phyloP scores from a whole-genome alignment of 2,113 vertebrate species.

The Leucosticte australis region DNA sequence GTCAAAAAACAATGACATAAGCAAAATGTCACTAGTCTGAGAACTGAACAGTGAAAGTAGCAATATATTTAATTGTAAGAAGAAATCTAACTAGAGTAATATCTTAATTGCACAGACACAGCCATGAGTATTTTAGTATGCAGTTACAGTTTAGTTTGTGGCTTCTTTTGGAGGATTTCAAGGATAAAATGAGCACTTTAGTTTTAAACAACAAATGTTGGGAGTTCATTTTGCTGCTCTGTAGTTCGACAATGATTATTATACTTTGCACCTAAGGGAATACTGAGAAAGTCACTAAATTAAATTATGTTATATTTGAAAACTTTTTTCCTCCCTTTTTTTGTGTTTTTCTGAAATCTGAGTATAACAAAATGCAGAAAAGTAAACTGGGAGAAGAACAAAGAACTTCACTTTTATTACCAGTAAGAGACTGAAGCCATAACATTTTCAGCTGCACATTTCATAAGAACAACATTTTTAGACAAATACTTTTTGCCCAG shows the following conservation, averaged over 20 bases:
- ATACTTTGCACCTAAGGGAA: not conserved
- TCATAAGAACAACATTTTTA: not conserved
- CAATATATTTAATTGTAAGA: not conserved
- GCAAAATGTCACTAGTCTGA: not conserved
- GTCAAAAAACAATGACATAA: not conserved
- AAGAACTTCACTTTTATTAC: not conserved
- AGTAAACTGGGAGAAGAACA: not conserved
- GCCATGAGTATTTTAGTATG: not conserved
- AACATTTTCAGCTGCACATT: not conserved
- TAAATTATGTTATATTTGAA: not conserved
- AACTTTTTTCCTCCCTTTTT: not conserved
- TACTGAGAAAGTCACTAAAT: not conserved
- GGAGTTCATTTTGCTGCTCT: not conserved
- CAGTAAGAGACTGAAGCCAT: not conserved
- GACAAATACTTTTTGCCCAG: not conserved
- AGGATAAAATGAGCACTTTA: not conserved
- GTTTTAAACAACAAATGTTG: not conserved
- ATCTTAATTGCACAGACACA: not conserved
- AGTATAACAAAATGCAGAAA: not conserved
- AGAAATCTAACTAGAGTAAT: not conserved
- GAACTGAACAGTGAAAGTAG: not conserved
- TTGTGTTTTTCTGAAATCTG: not conserved
- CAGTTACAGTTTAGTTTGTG: not conserved
- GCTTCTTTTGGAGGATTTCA: not conserved
- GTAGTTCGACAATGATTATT: not conserved